phyloP scores from a whole-genome alignment of 2,797 vertebrate genomes.

The Iguana delicatissima region DNA sequence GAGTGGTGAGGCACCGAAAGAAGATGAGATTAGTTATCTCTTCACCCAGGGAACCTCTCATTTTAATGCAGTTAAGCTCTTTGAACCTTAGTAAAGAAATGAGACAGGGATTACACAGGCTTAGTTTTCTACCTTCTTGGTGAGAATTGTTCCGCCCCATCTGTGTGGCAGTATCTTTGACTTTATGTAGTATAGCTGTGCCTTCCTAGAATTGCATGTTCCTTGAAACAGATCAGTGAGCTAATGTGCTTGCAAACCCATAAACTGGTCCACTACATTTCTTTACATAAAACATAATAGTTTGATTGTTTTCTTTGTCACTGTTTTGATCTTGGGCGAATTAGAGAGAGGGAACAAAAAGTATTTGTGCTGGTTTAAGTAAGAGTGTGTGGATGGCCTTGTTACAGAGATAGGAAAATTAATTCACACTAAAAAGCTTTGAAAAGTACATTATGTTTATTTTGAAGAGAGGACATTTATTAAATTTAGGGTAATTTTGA shows the following conservation, averaged over 20 bases:
- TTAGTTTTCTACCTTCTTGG: conserved; percentile 1
- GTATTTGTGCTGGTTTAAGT: neutral
- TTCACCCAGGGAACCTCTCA: neutral
- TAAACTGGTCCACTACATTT: neutral
- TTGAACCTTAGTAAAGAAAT: conserved; percentile 30
- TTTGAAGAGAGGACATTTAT: too few relatives aligned
- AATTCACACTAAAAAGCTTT: too few relatives aligned
- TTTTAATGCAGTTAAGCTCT: conserved; percentile 18
- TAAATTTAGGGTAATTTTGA: too few relatives aligned
- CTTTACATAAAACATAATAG: neutral
- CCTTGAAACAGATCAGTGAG: neutral
- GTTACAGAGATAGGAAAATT: neutral
- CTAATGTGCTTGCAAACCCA: too few relatives aligned
- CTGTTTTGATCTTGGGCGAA: neutral
- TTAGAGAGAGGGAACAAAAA: neutral
- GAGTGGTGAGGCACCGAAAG: neutral
- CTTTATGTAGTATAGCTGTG: neutral
- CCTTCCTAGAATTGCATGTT: neutral
- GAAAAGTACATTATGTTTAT: too few relatives aligned
- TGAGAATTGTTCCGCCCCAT: conserved; percentile 22
- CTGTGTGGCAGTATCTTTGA: neutral
- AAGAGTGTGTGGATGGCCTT: fast-evolving
- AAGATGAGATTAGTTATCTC: neutral
- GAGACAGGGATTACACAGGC: neutral
- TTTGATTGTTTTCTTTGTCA: neutral